Conservation (phyloP, 2,797 vertebrate genomes). For the Poliocrania exsul region DNA sequence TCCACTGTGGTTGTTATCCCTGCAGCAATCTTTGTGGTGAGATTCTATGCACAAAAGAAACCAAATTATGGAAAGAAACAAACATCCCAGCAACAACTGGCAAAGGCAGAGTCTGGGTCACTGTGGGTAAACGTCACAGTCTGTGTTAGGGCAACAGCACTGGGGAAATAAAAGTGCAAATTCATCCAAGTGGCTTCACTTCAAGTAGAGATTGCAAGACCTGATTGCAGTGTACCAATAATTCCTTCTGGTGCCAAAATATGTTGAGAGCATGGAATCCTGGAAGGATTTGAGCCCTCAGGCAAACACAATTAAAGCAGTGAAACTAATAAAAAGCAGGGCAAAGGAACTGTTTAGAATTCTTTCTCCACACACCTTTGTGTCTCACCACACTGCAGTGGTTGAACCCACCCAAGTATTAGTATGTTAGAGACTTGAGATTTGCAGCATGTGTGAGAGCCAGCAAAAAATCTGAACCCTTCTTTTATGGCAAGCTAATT, state of each 20-base stretch:
- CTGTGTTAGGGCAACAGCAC: not conserved
- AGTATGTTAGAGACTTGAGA: not conserved
- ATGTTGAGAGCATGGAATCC: not conserved
- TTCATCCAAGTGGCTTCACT: not conserved
- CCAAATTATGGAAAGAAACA: not conserved
- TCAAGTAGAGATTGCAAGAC: not conserved
- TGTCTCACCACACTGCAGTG: not conserved
- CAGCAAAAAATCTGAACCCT: not conserved
- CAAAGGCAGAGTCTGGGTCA: not conserved
- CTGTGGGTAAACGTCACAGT: not conserved
- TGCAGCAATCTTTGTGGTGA: constrained; percentile 40
- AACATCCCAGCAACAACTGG: not conserved
- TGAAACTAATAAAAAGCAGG: not conserved
- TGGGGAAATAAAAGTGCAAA: not conserved
- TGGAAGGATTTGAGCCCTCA: not conserved
- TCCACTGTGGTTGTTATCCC: constrained; percentile 67
- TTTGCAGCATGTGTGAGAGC: not conserved
- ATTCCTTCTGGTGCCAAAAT: not conserved
- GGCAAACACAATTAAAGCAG: not conserved
- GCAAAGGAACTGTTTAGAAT: not conserved
- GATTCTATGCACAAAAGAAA: constrained; percentile 63
- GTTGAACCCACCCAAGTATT: not conserved
- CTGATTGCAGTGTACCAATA: not conserved
- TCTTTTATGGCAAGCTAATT: not conserved
- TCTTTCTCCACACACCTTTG: not conserved